Evolutionary conservation across 2,113 vertebrate species (phyloP).

Genomic region (Hemichromis elongatus): DNA sequence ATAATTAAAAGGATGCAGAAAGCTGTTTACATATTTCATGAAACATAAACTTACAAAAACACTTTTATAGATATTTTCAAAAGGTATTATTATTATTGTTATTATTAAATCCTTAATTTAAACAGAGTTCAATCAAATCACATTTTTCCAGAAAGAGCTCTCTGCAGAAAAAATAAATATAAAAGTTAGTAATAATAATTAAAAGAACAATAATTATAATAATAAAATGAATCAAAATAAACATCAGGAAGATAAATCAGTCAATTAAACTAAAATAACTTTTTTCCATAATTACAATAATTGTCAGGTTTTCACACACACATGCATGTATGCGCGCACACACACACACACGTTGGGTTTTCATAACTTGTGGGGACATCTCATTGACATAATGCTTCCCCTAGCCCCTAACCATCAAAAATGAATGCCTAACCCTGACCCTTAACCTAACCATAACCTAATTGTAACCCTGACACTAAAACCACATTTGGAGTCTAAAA

Average conservation of each 20-base stretch:
- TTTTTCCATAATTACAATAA: background rate
- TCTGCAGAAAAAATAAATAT: background rate
- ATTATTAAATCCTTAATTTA: background rate
- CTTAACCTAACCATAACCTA: too few species aligned
- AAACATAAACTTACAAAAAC: background rate
- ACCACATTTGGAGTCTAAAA: too few species aligned
- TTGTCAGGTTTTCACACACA: background rate
- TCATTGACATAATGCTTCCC: too few species aligned
- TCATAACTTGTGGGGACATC: too few species aligned
- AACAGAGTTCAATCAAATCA: accelerated
- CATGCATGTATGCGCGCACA: too few species aligned
- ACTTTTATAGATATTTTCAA: background rate
- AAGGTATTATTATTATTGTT: background rate
- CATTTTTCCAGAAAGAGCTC: accelerated
- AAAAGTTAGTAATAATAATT: accelerated
- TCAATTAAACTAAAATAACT: background rate
- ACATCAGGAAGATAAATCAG: accelerated
- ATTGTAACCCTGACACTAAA: too few species aligned
- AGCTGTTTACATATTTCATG: accelerated
- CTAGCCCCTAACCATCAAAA: too few species aligned
- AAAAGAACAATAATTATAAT: accelerated
- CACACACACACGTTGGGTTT: too few species aligned
- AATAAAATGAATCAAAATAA: background rate
- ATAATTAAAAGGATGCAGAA: background rate
- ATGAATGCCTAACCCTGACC: too few species aligned